Conservation (phyloP, 2,797 vertebrate genomes). For the Gallinago stenura region DNA sequence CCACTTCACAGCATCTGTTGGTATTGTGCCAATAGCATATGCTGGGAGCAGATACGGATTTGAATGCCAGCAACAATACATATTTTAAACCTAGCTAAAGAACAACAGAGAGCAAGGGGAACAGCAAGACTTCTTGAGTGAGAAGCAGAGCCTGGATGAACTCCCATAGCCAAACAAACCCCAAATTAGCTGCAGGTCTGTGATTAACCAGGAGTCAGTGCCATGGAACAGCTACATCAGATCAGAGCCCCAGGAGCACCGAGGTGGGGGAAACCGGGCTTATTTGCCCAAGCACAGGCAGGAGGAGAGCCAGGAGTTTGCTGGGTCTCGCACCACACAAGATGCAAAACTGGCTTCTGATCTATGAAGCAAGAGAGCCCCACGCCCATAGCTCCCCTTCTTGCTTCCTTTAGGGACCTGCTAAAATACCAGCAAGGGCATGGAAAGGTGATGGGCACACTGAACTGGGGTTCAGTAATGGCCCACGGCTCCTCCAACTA, state of each 20-base stretch:
- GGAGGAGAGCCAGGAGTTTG: neutral
- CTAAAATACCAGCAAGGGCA: neutral
- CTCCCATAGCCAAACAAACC: neutral
- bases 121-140: neutral
- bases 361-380: accelerated
- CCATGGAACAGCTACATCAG: neutral
- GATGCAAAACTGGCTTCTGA: neutral
- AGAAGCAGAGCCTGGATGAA: neutral
- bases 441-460: accelerated
- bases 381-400: accelerated
- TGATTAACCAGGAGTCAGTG: neutral
- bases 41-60: slow-evolving; percentile 56
- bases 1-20: slow-evolving; percentile 62
- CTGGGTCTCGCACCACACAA: neutral
- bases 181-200: neutral
- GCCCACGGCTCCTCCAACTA: neutral
- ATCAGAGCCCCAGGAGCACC: neutral
- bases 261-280: neutral
- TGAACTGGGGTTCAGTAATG: accelerated
- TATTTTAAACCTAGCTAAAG: slow-evolving; percentile 46
- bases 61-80: slow-evolving; percentile 44
- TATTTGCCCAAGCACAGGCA: neutral
- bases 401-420: neutral
- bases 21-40: slow-evolving; percentile 67
- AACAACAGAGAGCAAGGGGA: slow-evolving; percentile 26